Conservation (phyloP, 1,140 invertebrate species). For the Leguminivora glycinivorella region DNA sequence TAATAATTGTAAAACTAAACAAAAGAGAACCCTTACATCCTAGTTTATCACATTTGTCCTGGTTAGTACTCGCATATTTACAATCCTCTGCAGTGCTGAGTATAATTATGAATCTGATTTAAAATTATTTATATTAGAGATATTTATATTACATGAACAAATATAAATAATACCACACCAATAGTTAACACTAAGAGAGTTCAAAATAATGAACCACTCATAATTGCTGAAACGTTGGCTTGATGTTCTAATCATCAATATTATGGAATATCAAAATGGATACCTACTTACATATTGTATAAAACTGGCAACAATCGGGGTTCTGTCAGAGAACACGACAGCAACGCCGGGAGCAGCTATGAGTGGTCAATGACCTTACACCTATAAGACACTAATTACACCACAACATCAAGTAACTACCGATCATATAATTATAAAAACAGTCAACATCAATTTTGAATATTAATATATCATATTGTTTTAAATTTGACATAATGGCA, state of each 20-base stretch:
- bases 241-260: slow-evolving; percentile 7
- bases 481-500: slow-evolving; percentile 72
- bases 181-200: slow-evolving; percentile 72
- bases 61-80: slow-evolving; percentile 68
- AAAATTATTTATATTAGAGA: slow-evolving; percentile 56
- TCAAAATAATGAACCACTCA: slow-evolving; percentile 70
- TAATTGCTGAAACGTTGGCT: slow-evolving; percentile 40
- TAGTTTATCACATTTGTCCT: slow-evolving; percentile 76
- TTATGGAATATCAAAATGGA: slow-evolving; percentile 24
- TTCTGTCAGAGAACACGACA: background rate
- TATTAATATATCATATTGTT: slow-evolving; percentile 68
- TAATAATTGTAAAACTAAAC: slow-evolving; percentile 44
- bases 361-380: slow-evolving; percentile 65
- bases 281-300: slow-evolving; percentile 25
- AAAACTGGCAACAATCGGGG: slow-evolving; percentile 27
- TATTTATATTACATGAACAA: slow-evolving; percentile 66
- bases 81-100: slow-evolving; percentile 64
- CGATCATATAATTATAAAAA: slow-evolving; percentile 79
- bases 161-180: slow-evolving; percentile 76
- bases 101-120: slow-evolving; percentile 66
- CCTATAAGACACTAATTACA: slow-evolving; percentile 78
- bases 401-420: slow-evolving; percentile 80
- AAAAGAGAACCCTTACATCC: slow-evolving; percentile 59
- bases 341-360: slow-evolving; percentile 42
- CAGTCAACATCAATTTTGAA: slow-evolving; percentile 80